phyloP scores from a whole-genome alignment of 2,113 vertebrate species.

The Hypocryptadius cinnamomeus region DNA sequence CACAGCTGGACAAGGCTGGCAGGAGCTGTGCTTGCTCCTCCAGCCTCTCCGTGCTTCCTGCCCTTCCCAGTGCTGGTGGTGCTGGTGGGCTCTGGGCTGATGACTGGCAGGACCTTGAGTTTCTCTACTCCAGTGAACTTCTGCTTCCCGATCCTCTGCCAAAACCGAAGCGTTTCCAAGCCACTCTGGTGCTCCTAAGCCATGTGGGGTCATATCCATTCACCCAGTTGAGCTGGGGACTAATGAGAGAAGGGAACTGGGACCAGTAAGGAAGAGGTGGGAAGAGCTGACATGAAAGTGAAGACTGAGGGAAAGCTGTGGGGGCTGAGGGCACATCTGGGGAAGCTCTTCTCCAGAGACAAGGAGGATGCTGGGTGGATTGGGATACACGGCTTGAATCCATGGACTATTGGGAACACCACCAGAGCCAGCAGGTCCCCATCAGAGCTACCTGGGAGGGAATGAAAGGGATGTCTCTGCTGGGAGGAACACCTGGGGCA shows the following conservation, averaged over 20 bases:
- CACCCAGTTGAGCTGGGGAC: background rate
- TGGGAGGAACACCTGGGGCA: background rate
- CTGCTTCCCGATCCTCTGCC: background rate
- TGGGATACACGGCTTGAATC: background rate
- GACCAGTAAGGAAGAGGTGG: background rate
- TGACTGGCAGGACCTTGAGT: background rate
- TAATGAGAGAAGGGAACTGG: background rate
- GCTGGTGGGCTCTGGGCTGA: background rate
- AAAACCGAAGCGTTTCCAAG: background rate
- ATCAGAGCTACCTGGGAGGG: background rate
- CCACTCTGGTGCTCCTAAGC: rapidly evolving
- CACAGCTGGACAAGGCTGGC: rapidly evolving
- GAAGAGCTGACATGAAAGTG: background rate
- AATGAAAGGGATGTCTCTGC: background rate
- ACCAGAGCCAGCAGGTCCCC: background rate
- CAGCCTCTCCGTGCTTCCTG: background rate
- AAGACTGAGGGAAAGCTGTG: background rate
- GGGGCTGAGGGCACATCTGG: background rate
- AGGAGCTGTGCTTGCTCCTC: rapidly evolving
- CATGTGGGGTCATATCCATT: rapidly evolving
- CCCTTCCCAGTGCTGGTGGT: background rate
- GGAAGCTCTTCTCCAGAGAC: background rate
- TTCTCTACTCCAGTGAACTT: background rate
- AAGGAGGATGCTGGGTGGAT: background rate
- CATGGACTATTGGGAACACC: rapidly evolving